Conservation (phyloP, 2,113 vertebrate genomes). For the Boleophthalmus pectinirostris region DNA sequence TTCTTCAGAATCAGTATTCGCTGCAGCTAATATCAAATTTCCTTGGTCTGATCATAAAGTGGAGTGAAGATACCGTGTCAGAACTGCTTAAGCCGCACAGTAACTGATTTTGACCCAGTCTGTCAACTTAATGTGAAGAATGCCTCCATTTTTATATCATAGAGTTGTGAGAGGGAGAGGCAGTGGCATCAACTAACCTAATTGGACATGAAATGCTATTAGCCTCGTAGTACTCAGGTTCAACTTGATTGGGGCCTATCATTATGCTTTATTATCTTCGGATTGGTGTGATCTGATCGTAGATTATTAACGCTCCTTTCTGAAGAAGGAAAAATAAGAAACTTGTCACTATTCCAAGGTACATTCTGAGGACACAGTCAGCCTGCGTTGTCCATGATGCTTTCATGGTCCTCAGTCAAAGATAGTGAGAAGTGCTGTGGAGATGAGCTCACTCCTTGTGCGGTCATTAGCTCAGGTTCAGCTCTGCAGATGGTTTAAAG, state of each 20-base stretch:
- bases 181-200: slow-evolving; percentile 52
- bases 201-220: slow-evolving; percentile 76
- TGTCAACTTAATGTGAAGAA: slow-evolving; percentile 56
- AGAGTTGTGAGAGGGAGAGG: slow-evolving; percentile 47
- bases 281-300: slow-evolving; percentile 37
- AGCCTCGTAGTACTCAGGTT: slow-evolving; percentile 61
- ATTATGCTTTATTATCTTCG: slow-evolving; percentile 64
- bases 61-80: slow-evolving; percentile 55
- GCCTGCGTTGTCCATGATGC: slow-evolving; percentile 18
- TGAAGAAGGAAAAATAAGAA: slow-evolving; percentile 39
- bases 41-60: slow-evolving; percentile 33
- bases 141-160: slow-evolving; percentile 37
- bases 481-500: slow-evolving; percentile 34
- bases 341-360: slow-evolving; percentile 34
- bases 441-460: slow-evolving; percentile 34
- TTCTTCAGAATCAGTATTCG: not conserved
- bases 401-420: slow-evolving; percentile 38
- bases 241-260: slow-evolving; percentile 70
- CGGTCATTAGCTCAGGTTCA: slow-evolving; percentile 38
- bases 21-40: not conserved
- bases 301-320: slow-evolving; percentile 51
- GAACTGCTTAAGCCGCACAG: slow-evolving; percentile 57
- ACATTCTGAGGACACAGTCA: slow-evolving; percentile 10
- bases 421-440: slow-evolving; percentile 26
- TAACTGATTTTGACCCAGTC: slow-evolving; percentile 61